Percentiles rank a stretch among this genome's conserved stretches.
These are phyloP conservation scores for Drosophila varians DNA, from an alignment of 1,140 invertebrate genomes.

Conservation along the genomic window DNA sequence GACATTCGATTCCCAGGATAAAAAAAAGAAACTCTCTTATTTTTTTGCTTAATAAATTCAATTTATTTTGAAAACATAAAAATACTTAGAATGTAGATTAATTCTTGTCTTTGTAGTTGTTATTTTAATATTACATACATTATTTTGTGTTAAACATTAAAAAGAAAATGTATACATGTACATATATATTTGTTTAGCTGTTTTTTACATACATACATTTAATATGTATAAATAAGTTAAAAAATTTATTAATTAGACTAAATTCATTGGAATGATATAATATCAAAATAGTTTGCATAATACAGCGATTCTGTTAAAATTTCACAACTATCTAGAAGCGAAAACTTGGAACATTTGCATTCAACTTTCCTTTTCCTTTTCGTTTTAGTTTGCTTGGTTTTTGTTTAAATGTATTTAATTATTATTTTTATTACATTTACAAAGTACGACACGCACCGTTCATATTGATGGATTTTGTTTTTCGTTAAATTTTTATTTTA, in stretches of 20 bases:
- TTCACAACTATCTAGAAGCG: slow-evolving; percentile 80
- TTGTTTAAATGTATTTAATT: slow-evolving; percentile 9
- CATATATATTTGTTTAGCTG: slow-evolving; percentile 55
- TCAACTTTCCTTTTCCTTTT: slow-evolving; percentile 15
- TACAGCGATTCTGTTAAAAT: slow-evolving; percentile 73
- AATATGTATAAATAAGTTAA: slow-evolving; percentile 81
- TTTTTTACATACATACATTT: slow-evolving; percentile 77
- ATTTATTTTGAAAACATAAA: slow-evolving; percentile 81
- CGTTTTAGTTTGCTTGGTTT: slow-evolving; percentile 2
- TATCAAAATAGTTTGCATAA: slow-evolving; percentile 80
- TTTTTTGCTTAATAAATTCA: slow-evolving; percentile 75
- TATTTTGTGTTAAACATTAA: slow-evolving; percentile 69
- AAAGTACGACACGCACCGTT: slow-evolving; percentile 63
- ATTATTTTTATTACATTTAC: slow-evolving; percentile 60
- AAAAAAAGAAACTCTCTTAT: not conserved
- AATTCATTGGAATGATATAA: slow-evolving; percentile 83
- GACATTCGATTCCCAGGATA: not conserved
- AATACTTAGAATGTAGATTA: slow-evolving; percentile 71
- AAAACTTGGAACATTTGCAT: slow-evolving; percentile 59
- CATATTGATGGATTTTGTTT: slow-evolving; percentile 41
- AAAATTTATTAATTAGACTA: slow-evolving; percentile 81
- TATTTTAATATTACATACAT: slow-evolving; percentile 42
- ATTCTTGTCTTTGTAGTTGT: slow-evolving; percentile 35
- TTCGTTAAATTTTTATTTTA: slow-evolving; percentile 23
- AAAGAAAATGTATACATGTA: slow-evolving; percentile 76